These are phyloP conservation scores for Lethenteron camtschaticum DNA, from an alignment of 2,113 vertebrate species.

Conservation along the genomic window DNA sequence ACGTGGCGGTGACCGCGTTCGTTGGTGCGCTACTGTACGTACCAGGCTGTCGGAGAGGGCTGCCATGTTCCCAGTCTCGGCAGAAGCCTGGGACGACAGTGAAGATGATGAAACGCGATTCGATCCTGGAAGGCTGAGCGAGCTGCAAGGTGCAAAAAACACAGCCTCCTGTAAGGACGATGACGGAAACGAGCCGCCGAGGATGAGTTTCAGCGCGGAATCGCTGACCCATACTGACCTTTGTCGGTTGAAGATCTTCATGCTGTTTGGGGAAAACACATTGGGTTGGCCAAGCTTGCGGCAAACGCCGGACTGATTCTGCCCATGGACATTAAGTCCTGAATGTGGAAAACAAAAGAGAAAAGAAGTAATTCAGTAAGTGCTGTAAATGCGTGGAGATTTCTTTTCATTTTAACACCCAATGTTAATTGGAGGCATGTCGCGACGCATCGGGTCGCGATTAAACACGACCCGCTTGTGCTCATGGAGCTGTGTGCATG, in stretches of 20 bases:
- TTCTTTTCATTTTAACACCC: too few species aligned
- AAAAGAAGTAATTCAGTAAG: too few species aligned
- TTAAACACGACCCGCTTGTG: too few species aligned
- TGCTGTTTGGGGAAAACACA: constrained; percentile 62
- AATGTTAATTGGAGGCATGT: too few species aligned
- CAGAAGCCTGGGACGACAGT: constrained; percentile 73
- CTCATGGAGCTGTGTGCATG: too few species aligned
- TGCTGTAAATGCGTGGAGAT: too few species aligned
- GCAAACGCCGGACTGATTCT: constrained; percentile 52
- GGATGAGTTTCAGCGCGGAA: neutral
- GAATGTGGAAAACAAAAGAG: constrained; percentile 21
- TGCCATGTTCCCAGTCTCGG: constrained; percentile 60
- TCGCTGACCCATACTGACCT: constrained; percentile 25
- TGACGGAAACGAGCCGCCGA: too few species aligned
- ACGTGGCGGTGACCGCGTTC: neutral
- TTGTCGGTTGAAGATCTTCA: constrained; percentile 62
- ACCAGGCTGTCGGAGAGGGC: constrained; percentile 53
- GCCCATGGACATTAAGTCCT: constrained; percentile 61
- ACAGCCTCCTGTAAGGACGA: constrained; percentile 7
- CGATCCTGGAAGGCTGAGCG: constrained; percentile 57
- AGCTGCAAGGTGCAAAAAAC: constrained; percentile 31
- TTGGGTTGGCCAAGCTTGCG: constrained; percentile 43
- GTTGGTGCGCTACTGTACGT: neutral
- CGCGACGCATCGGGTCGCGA: too few species aligned
- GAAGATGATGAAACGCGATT: constrained; percentile 79